Evolutionary conservation across 2,888 invertebrate species (phyloP).

Genomic region (Agonopterix alstromeriana): DNA sequence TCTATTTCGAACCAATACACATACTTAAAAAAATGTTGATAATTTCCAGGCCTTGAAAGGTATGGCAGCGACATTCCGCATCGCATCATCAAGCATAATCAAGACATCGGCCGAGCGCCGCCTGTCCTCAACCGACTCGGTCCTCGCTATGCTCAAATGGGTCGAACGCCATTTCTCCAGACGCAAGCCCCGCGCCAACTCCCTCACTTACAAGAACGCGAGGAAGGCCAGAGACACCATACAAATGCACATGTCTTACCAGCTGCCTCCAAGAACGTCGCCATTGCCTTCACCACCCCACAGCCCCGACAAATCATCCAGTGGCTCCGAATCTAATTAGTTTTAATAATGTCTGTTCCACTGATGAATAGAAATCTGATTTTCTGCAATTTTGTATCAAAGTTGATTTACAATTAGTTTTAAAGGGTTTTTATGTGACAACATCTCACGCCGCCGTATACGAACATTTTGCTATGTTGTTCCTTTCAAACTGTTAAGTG

Average conservation of each 20-base stretch:
- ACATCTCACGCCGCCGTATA: too few species aligned
- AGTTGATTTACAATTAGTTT: too few species aligned
- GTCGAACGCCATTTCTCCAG: slow-evolving; percentile 89
- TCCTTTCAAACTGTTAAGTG: too few species aligned
- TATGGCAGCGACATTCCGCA: slow-evolving; percentile 95
- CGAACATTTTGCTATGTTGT: too few species aligned
- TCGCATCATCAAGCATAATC: slow-evolving; percentile 89
- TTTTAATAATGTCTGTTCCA: slow-evolving; percentile 5
- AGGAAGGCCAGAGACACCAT: slow-evolving; percentile 81
- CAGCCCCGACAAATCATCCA: slow-evolving; percentile 47
- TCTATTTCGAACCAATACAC: too few species aligned
- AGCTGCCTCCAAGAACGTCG: slow-evolving; percentile 48
- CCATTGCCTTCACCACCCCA: slow-evolving; percentile 50
- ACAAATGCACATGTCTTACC: slow-evolving; percentile 86
- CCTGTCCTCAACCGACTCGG: slow-evolving; percentile 91
- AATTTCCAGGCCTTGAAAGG: slow-evolving; percentile 86
- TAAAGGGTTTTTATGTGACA: too few species aligned
- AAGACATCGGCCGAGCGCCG: slow-evolving; percentile 92
- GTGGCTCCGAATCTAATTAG: slow-evolving; percentile 66
- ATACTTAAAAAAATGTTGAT: too few species aligned
- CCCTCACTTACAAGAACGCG: slow-evolving; percentile 78
- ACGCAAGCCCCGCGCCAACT: slow-evolving; percentile 85
- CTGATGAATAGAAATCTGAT: background rate
- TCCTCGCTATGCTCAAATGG: slow-evolving; percentile 93
- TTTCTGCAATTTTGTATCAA: background rate